Evolutionary conservation across 1,140 invertebrate species (phyloP), one percentile per base, ranked within the genome.

Genomic region (Pteromalus puparum): DNA sequence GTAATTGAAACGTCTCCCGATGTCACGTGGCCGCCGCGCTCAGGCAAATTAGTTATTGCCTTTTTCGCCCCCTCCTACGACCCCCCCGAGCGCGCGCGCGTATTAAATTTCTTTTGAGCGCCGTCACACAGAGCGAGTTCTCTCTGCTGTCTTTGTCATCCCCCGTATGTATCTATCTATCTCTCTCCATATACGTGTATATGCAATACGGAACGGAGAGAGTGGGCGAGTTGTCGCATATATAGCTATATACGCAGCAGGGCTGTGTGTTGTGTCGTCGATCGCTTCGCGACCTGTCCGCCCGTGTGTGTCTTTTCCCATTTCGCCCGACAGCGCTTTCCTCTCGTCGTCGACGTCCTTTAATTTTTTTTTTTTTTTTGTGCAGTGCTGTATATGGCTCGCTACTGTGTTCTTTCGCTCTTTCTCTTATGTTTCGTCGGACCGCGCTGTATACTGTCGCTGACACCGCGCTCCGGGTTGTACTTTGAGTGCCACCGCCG

Each of bases 1-100:
- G 46, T 83, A 83, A 83, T 83, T 83, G 81, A 83, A 83, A 83
- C 74, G 81, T 83, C 81, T 46, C 38, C 78, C 46, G 53, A 61
- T 61, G 53, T 61, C 53, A 61, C 53, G 53, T 61, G 53, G 53
- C 53, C 18, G 5, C 53, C 75, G 28, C 79, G 28, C 79, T n/a
- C 77, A 77, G 79, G 80, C 87, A 87, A 89, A 89, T 89, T 89
- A 89, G 89, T 89, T 89, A 89, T 89, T 89, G 88, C 87, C 83
- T 87, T 88, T 83, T 72, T 82, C 34, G 74, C 42, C 76, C 72
- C 9, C 67, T 67, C 65, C n/a, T 68, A 1, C 65, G 7, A 2
- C 26, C 65, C 65, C 67, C 67, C 24, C 30, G 30, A 34, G 12
- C 78, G 76, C 38, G 67, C 18, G 72, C 76, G 61, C 74, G 83